phyloP scores from a whole-genome alignment of 2,888 invertebrate species.

The Cacoxenus indagator region DNA sequence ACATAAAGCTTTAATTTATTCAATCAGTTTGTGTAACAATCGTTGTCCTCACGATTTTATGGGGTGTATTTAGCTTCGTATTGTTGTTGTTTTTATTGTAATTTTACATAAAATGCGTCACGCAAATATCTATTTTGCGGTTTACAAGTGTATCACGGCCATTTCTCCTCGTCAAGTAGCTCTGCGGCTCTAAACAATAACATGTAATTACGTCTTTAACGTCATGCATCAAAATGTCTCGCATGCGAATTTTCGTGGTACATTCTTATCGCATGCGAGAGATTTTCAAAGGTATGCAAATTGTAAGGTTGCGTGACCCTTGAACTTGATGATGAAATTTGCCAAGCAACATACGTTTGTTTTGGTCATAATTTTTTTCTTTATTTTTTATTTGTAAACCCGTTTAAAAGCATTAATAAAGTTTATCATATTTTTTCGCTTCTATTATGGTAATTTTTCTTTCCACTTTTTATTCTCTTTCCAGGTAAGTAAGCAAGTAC shows the following conservation, averaged over 20 bases:
- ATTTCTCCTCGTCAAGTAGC: neutral
- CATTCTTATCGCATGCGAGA: conserved; percentile 13
- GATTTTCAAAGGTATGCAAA: neutral
- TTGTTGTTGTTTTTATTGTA: neutral
- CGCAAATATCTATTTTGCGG: neutral
- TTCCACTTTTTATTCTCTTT: conserved; percentile 6
- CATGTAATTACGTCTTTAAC: conserved; percentile 11
- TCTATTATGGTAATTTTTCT: neutral
- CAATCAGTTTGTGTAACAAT: conserved; percentile 11
- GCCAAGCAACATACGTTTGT: neutral
- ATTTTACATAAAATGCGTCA: conserved; percentile 11
- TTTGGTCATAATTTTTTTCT: neutral
- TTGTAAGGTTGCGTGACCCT: conserved; percentile 1
- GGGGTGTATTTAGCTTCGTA: neutral
- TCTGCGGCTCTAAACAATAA: too few relatives aligned
- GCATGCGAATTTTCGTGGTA: neutral
- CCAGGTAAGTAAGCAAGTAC: conserved; percentile 11
- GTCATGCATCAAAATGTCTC: neutral
- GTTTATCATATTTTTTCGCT: neutral
- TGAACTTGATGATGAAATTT: neutral
- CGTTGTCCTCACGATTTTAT: neutral
- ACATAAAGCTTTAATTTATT: conserved; percentile 4
- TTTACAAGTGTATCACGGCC: neutral
- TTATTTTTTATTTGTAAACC: neutral
- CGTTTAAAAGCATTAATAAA: conserved; percentile 5